A percentile compares a stretch with the other conserved stretches of the same genome.
phyloP scores from a whole-genome alignment of 1,140 invertebrate genomes.

The Aphelinus atriplicis region DNA sequence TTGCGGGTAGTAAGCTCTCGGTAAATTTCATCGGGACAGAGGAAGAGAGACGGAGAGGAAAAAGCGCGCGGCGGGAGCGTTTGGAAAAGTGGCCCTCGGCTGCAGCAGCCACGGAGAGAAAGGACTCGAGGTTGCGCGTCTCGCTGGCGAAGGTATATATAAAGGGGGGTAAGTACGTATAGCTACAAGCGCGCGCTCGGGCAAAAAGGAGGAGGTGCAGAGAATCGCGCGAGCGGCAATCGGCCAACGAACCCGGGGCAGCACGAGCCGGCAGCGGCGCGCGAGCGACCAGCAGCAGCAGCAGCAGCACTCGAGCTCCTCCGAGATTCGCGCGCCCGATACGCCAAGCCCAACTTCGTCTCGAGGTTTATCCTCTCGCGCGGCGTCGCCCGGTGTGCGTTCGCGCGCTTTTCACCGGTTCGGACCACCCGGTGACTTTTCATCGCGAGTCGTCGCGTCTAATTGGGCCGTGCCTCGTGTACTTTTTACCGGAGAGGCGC shows the following conservation, averaged over 20 bases:
- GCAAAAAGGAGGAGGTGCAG: neutral
- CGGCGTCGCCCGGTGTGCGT: no score
- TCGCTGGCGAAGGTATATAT: no score
- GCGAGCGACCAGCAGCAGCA: no score
- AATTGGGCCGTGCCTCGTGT: no score
- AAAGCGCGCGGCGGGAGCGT: neutral
- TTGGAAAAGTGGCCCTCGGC: neutral
- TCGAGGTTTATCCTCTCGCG: no score
- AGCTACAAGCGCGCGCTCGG: neutral
- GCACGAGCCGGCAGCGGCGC: neutral
- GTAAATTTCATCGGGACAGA: neutral
- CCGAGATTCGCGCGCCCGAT: neutral
- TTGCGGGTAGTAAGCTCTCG: neutral
- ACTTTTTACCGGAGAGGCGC: no score
- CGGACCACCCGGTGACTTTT: no score
- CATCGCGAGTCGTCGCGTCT: no score
- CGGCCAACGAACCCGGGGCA: constrained; percentile 26
- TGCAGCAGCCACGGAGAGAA: neutral
- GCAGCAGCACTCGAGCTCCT: neutral
- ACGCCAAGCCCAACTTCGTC: no score
- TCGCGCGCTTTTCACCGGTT: no score
- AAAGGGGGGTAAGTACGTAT: no score
- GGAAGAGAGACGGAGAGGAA: neutral
- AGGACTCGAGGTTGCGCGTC: neutral
- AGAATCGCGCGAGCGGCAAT: neutral